Evolutionary conservation across 2,888 invertebrate genomes (phyloP), one percentile per base, ranked within the genome.

Genomic region (Cheilosia grossa): DNA sequence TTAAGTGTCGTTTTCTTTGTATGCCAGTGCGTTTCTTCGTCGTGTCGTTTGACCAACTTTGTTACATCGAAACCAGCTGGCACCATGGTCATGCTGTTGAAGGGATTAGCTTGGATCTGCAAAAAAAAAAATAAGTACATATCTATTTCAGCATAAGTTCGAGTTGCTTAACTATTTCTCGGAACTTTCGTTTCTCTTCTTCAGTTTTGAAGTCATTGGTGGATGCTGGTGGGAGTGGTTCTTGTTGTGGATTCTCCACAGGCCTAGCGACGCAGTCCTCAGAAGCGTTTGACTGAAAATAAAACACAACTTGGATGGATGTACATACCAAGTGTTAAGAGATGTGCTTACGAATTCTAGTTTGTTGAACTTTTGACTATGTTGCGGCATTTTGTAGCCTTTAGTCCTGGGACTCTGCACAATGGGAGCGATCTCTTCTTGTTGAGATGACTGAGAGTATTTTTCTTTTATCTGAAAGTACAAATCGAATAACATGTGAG

Each of bases 61-160:
- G 87, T 78, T 51, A 89, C 70, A 85, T 89, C 88, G 21, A 80
- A 89, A 1, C 89, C 89, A n/a, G 87, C 89, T 27, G 89, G 89
- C 19, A 89, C 74, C 83, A 89, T 80, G 4, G 80, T 87, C 59
- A 88, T 61, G 21, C 87, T 88, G 77, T 77, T 27, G n/a, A 72
- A 82, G 30, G 85, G 77, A 47, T 86, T 67, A 15, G 61, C 72
- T 10, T 61, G 53, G 3, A 82, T 21, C 85, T 81, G 19, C 0
- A 37, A 37, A 13, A 13, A 4, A 4, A 4, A 2, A 13, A 37
- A 37, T 37, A 1, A 37, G 4, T 51, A 69, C 63, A 51, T 2
- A 47, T 66, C 63, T 72, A 21, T 85, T 86, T 10, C 4, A 69
- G 51, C n/a, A 15, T 42, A 27, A 9, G 21, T 19, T 40, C 40